phyloP scores from a whole-genome alignment of 2,888 invertebrate species.

The Drosophila buzzatii region DNA sequence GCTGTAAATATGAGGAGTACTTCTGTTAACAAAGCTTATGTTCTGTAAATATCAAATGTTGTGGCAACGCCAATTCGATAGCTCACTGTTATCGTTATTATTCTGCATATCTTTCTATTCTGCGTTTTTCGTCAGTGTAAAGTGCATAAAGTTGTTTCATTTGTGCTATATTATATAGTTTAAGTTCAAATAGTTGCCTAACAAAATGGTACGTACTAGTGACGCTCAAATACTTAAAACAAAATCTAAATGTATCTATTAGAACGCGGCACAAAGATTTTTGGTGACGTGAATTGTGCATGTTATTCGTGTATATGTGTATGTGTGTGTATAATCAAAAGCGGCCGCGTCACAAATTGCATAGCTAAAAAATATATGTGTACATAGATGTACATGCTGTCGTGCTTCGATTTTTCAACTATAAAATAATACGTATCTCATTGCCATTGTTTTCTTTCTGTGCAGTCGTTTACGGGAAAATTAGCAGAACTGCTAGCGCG shows the following conservation, averaged over 20 bases:
- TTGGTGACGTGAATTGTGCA: slow-evolving; percentile 60
- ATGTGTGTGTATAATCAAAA: slow-evolving; percentile 35
- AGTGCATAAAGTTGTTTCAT: slow-evolving; percentile 47
- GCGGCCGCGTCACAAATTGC: slow-evolving; percentile 69
- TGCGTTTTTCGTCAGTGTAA: slow-evolving; percentile 60
- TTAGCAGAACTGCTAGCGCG: slow-evolving; percentile 92
- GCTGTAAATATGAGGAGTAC: slow-evolving; percentile 1
- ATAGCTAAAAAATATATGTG: slow-evolving; percentile 12
- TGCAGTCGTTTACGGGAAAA: slow-evolving; percentile 89
- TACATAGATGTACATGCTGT: not conserved
- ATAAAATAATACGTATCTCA: slow-evolving; percentile 18
- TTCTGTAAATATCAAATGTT: not conserved
- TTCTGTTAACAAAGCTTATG: not conserved
- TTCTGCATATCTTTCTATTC: slow-evolving; percentile 52
- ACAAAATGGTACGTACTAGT: slow-evolving; percentile 57
- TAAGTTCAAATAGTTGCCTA: slow-evolving; percentile 53
- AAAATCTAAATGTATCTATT: slow-evolving; percentile 6
- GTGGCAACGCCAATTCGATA: slow-evolving; percentile 50
- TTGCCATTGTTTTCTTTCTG: slow-evolving; percentile 25
- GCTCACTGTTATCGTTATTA: slow-evolving; percentile 38
- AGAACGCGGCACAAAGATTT: slow-evolving; percentile 43
- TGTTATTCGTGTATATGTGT: slow-evolving; percentile 31
- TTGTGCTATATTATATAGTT: slow-evolving; percentile 48
- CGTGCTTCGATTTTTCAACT: slow-evolving; percentile 44
- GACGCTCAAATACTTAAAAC: not conserved